Percentiles rank a stretch among this genome's conserved stretches.
These are phyloP conservation scores for Beroe ovata DNA, from an alignment of 37 sponge, comb jelly and placozoan species.

Conservation along the genomic window DNA sequence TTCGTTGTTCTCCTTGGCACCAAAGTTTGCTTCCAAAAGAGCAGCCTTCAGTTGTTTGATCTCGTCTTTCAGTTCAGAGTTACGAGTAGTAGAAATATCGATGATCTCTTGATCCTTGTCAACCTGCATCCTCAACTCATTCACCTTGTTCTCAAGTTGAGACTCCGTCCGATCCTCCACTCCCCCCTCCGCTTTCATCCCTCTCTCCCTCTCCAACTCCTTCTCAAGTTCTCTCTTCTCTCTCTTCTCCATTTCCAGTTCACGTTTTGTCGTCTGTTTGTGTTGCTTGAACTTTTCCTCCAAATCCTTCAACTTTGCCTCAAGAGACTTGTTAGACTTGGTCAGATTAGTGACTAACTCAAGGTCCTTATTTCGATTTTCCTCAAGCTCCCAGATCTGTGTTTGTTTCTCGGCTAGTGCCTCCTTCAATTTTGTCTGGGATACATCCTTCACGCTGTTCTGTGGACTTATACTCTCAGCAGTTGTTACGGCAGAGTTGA, in stretches of 20 bases:
- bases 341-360: neutral
- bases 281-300: neutral
- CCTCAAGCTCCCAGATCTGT: constrained; percentile 46
- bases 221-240: constrained; percentile 21
- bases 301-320: neutral
- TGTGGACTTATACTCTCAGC: constrained; percentile 16
- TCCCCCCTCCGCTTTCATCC: neutral
- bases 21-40: neutral
- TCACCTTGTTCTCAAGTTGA: neutral
- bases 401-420: constrained; percentile 50
- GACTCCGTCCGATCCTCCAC: too few species aligned
- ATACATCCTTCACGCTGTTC: constrained; percentile 13
- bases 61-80: constrained; percentile 26
- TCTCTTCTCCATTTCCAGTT: constrained; percentile 34
- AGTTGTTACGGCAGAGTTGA: neutral
- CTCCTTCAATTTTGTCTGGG: constrained; percentile 26
- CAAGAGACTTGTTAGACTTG: neutral
- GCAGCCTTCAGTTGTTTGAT: neutral
- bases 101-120: constrained; percentile 47
- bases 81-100: constrained; percentile 5
- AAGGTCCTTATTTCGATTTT: neutral
- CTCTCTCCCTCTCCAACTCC: neutral
- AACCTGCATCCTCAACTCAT: constrained; percentile 2
- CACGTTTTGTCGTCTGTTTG: neutral
- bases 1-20: neutral